Conservation (phyloP, 1,140 invertebrate genomes). For the Ceratina japonica region DNA sequence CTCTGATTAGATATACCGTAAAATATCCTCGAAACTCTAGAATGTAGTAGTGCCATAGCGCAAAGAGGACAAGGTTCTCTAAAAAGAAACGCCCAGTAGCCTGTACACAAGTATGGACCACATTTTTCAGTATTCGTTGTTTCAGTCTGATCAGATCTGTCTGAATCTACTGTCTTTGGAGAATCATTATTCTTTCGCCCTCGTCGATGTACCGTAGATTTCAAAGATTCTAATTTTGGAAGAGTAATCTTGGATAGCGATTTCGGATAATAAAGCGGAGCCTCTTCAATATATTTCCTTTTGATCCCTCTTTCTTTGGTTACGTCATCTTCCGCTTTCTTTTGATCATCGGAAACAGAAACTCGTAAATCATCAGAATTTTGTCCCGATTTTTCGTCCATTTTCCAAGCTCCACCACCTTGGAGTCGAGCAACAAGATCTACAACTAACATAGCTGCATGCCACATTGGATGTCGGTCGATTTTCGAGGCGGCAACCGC, state of each 20-base stretch:
- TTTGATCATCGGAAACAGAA: too few species aligned
- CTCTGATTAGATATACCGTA: slow-evolving; percentile 82
- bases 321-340: background rate
- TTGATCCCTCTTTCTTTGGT: slow-evolving; percentile 55
- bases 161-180: background rate
- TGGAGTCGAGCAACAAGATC: slow-evolving; percentile 91
- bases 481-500: slow-evolving; percentile 84
- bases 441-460: slow-evolving; percentile 91
- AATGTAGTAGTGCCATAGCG: slow-evolving; percentile 95
- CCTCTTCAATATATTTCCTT: slow-evolving; percentile 63
- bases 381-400: slow-evolving; percentile 19
- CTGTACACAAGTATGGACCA: slow-evolving; percentile 92
- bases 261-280: slow-evolving; percentile 69
- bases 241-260: slow-evolving; percentile 56
- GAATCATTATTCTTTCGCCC: slow-evolving; percentile 33
- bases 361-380: too few species aligned
- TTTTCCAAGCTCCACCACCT: slow-evolving; percentile 87
- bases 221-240: slow-evolving; percentile 38
- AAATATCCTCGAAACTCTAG: slow-evolving; percentile 90
- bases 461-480: slow-evolving; percentile 86
- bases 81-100: slow-evolving; percentile 91
- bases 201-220: slow-evolving; percentile 1
- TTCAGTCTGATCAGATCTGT: background rate
- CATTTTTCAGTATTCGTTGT: slow-evolving; percentile 63
- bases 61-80: slow-evolving; percentile 96